Base-by-base conservation (phyloP, 2,797 vertebrate species). In the Selene dorsalis region DNA sequence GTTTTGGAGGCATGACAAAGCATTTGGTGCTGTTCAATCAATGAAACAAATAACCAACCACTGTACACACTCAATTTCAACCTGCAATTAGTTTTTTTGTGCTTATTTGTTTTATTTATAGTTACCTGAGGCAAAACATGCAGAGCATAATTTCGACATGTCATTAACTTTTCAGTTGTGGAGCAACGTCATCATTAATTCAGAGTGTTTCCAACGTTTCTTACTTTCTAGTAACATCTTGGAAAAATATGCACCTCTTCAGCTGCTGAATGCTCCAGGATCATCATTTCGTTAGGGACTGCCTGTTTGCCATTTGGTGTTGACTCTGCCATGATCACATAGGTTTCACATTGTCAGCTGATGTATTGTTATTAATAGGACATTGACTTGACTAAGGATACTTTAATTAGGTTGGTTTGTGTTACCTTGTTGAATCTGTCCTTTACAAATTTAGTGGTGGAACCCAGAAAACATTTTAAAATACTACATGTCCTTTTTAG, bases 31-130 rank as follows among this genome's bases (percentile, higher is more conserved):
- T 56, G 66, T 79, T 47, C 24, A 76, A 88, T 91, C 84, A 76
- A 87, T 82, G 66, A 85, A 85, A 81, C 69, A 83, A 87, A 87
- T 81, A 87, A 88, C 84, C 67, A 39, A 53, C 62, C 48, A 28
- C 39, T 59, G 5, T 39, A 20, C 30, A 84, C 57, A n/a, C 65
- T 57, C 57, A 62, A n/a, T 52, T 55, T 22, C 14, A 73, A 61
- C 55, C 17, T 32, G 11, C n/a, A 52, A 1, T 30, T 43, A 16
- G 16, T 43, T 43, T 43, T 8, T 55, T 18, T 43, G 6, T 68
- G 9, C 11, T 47, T 30, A 43, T 26, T 39, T 38, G 10, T 35
- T 9, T 35, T 35, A 35, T 9, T 35, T 35, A 35, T 35, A 1
- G 32, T 35, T 35, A 35, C 32, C 32, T 35, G 38, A 53, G 30